phyloP scores from a whole-genome alignment of 1,140 invertebrate species.

The Lamellibrachia luymesi region DNA sequence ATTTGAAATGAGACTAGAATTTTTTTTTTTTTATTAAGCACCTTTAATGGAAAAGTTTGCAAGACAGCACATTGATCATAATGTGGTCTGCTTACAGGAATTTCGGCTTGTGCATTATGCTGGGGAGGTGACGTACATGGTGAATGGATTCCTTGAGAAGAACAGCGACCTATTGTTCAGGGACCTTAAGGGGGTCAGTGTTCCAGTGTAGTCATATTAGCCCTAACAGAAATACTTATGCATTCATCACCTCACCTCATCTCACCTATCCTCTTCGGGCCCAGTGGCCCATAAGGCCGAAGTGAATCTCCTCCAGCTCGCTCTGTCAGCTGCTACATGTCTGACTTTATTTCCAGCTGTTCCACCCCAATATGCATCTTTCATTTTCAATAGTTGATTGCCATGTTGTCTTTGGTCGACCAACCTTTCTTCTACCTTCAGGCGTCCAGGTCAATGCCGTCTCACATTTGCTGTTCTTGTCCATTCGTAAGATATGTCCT shows the following conservation, averaged over 20 bases:
- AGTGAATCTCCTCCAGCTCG: no score
- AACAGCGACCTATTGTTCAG: conserved; percentile 88
- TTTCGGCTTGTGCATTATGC: conserved; percentile 88
- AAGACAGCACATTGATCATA: background rate
- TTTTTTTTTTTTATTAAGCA: background rate
- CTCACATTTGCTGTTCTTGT: no score
- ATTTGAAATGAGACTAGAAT: no score
- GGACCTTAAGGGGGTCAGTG: conserved; percentile 66
- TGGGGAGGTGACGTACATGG: conserved; percentile 85
- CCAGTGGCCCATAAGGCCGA: no score
- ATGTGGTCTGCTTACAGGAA: conserved; percentile 62
- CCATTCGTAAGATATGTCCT: no score
- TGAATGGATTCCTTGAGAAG: conserved; percentile 85
- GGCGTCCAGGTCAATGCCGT: no score
- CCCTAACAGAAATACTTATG: background rate
- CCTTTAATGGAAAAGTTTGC: background rate
- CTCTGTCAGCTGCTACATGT: no score
- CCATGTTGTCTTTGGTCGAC: no score
- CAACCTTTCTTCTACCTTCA: no score
- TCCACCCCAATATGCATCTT: no score
- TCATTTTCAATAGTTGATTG: no score
- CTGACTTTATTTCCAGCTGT: no score
- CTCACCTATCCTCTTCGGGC: background rate
- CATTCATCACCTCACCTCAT: background rate
- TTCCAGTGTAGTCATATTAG: background rate